Percentiles rank a stretch among this genome's conserved stretches.
These are phyloP conservation scores for Tachysurus vachellii DNA, from an alignment of 2,113 vertebrate species.

Conservation along the genomic window DNA sequence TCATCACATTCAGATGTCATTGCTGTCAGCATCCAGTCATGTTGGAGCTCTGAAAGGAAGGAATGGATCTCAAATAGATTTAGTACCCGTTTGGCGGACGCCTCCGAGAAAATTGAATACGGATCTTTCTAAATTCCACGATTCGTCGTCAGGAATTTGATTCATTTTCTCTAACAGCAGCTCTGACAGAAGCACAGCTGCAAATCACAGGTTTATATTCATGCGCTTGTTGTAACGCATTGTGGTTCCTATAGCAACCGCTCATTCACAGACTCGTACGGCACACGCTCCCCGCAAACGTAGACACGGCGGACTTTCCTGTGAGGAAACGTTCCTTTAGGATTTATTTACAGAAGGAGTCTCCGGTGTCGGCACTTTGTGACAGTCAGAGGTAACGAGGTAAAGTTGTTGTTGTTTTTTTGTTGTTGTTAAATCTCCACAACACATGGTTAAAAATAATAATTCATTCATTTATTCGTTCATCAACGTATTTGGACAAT, in stretches of 20 bases:
- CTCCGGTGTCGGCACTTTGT: not conserved
- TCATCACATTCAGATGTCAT: not conserved
- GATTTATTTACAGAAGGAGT: not conserved
- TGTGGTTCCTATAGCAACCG: not conserved
- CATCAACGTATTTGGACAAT: not conserved
- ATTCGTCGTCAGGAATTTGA: not conserved
- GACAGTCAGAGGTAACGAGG: not conserved
- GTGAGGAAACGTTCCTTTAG: not conserved
- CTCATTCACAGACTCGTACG: not conserved
- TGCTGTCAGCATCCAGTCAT: not conserved
- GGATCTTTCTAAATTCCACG: not conserved
- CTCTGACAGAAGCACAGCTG: not conserved
- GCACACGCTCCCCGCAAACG: not conserved
- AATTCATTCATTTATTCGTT: no score
- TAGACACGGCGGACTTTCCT: not conserved
- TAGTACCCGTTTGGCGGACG: not conserved
- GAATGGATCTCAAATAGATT: not conserved
- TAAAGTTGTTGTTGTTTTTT: no score
- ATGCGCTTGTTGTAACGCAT: not conserved
- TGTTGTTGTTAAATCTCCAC: no score
- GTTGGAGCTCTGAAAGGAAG: not conserved
- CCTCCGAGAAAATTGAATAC: not conserved
- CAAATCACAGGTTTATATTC: slow-evolving; percentile 1
- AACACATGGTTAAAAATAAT: no score
- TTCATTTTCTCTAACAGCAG: not conserved